Percentiles rank a stretch among this genome's conserved stretches.
Evolutionary conservation across 2,797 vertebrate species (phyloP).

Genomic region (Pristis pectinata): DNA sequence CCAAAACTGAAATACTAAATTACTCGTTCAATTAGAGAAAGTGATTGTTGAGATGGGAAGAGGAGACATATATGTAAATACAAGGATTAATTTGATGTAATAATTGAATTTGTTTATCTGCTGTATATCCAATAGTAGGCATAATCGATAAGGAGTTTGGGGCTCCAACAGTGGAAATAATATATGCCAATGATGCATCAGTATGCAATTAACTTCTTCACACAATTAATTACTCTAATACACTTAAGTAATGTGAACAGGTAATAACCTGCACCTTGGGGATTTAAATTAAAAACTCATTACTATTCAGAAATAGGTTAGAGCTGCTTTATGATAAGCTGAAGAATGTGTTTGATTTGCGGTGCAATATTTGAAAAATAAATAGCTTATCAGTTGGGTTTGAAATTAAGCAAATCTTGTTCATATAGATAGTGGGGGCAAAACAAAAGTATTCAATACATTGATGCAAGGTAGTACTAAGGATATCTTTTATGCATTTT

Average conservation of each 20-base stretch:
- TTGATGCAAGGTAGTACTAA: neutral
- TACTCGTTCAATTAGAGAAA: neutral
- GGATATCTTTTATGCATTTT: too few relatives aligned
- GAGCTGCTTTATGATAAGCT: neutral
- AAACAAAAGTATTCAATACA: neutral
- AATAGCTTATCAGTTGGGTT: neutral
- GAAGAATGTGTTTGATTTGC: neutral
- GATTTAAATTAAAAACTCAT: conserved; percentile 7
- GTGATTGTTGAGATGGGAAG: neutral
- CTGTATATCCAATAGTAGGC: neutral
- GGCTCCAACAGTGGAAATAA: neutral
- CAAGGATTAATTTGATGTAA: neutral
- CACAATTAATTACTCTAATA: conserved; percentile 13
- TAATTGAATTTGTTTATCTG: neutral
- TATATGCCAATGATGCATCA: conserved; percentile 19
- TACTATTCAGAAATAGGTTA: neutral
- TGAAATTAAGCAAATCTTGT: neutral
- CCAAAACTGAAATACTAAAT: neutral
- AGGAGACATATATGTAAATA: neutral
- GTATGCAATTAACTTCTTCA: neutral
- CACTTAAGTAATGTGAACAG: conserved; percentile 23
- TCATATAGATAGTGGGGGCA: neutral
- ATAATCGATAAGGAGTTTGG: neutral
- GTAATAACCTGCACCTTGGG: conserved; percentile 1
- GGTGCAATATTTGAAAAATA: neutral